Evolutionary conservation across 1,140 invertebrate genomes (phyloP), one percentile per base, ranked within the genome.

Genomic region (Cotesia vestalis): DNA sequence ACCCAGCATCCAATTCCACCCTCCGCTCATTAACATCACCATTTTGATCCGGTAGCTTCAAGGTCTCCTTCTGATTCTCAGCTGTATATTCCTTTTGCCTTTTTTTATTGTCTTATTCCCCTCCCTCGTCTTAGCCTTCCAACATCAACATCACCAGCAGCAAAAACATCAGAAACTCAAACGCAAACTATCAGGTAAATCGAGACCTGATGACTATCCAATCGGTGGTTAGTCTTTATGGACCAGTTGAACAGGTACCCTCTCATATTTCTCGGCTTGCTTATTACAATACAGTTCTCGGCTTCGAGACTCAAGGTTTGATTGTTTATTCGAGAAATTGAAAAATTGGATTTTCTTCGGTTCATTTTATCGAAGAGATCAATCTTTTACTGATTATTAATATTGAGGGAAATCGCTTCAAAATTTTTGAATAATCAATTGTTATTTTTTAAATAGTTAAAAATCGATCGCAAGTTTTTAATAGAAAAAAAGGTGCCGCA

Each of bases 11-110:
- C 66, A 67, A 67, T 67, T 67, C 51, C 40, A 67, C 35, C 63
- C 38, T 67, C 52, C 14, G 20, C 57, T 59, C 66, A 67, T 67
- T 67, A 67, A 67, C 66, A 67, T 67, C 46, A 40, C 51, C 66
- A 35, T 67, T 67, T 67, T 67, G 51, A 52, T 67, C n/a, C 63
- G 35, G 63, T 66, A 51, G 63, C 63, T 52, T 40, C 12, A 36
- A 12, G 14, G 27, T 55, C 53, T 55, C 53, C 17, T 20, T 20
- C 5, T 20, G 8, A 59, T 14, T 17, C 57, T 59, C 14, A 27
- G 27, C 27, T 27, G 27, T 27, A 27, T 27, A 2, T 59, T 27
- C 14, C 14, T 20, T 20, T 9, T 59, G 14, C 20, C 20, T 35
- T 36, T 36, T 27, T 27, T 27, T 27, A 27, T 27, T 27, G 27